Base-by-base conservation (phyloP, 2,113 vertebrate species). In the Anhinga anhinga region DNA sequence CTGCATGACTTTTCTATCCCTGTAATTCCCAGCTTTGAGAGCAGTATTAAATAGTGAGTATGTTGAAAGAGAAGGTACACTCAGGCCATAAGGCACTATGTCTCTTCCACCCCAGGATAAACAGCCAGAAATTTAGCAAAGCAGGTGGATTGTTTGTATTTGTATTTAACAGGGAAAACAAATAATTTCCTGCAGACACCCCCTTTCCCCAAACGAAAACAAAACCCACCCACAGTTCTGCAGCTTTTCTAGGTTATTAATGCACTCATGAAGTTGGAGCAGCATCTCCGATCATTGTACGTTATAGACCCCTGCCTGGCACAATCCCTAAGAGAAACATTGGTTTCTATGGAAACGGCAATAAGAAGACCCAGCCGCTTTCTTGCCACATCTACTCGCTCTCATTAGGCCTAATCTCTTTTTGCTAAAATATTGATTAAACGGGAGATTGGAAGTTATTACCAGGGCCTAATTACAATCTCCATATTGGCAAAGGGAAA, bases 351-450 rank as follows among this genome's bases (percentile, higher is more conserved):
- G 98, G 98, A 97, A 99, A 99, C 98, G 29, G 97, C 97, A 98
- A 97, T 96, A 97, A 97, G 96, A 95, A 93, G 96, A 98, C 97
- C 96, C 96, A 98, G 97, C 92, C 94, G 85, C 85, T 97, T 98
- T 98, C 98, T 96, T 96, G 96, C 97, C 97, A 97, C 95, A 97
- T 97, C 95, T 59, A 96, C 95, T 98, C 72, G 72, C 94, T 98
- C 98, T 98, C 98, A 98, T 98, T 98, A 99, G 95, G 97, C 97
- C 91, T 98, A 98, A 98, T 98, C 97, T 98, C 95, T 98, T 98
- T 98, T 98, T 98, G 98, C 98, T 98, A 98, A 99, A 98, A 98
- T 99, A 99, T 99, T 99, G 99, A 99, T 99, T 98, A 98, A 98
- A 97, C 77, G 86, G 93, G 95, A 98, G 98, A 99, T 98, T 99